Evolutionary conservation across 1,140 invertebrate genomes (phyloP).

Genomic region (Scaptomyza pallida): DNA sequence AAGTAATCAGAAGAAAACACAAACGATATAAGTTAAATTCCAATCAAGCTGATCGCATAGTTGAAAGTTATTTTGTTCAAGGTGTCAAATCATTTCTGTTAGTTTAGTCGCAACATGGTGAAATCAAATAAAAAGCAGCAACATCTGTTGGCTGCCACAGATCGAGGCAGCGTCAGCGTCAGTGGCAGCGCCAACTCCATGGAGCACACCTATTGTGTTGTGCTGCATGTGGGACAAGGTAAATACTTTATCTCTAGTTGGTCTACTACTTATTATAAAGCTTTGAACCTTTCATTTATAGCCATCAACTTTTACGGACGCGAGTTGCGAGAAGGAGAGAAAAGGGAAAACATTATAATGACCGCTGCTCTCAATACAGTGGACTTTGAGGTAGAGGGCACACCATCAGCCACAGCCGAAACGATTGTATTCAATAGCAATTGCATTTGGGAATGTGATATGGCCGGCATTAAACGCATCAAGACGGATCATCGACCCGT

Average conservation of each 20-base stretch:
- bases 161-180: conserved; percentile 28
- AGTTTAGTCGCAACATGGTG: conserved; percentile 24
- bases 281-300: neutral
- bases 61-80: conserved; percentile 15
- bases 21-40: conserved; percentile 31
- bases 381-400: conserved; percentile 74
- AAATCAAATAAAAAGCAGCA: conserved; percentile 31
- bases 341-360: conserved; percentile 55
- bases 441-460: conserved; percentile 76
- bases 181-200: conserved; percentile 26
- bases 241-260: neutral
- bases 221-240: conserved; percentile 76
- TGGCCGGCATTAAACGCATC: conserved; percentile 70
- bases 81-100: conserved; percentile 24
- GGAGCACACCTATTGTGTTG: conserved; percentile 65
- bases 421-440: conserved; percentile 76
- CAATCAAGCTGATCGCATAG: conserved; percentile 16
- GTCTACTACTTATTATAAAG: neutral
- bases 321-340: conserved; percentile 46
- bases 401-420: conserved; percentile 42
- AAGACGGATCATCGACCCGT: conserved; percentile 77
- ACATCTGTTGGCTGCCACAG: conserved; percentile 19
- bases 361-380: conserved; percentile 69
- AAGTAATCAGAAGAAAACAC: conserved; percentile 12
- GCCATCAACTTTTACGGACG: conserved; percentile 66